A percentile compares a stretch with the other conserved stretches of the same genome.
Conservation (phyloP, 2,888 invertebrate genomes). For the Folsomia candida region DNA sequence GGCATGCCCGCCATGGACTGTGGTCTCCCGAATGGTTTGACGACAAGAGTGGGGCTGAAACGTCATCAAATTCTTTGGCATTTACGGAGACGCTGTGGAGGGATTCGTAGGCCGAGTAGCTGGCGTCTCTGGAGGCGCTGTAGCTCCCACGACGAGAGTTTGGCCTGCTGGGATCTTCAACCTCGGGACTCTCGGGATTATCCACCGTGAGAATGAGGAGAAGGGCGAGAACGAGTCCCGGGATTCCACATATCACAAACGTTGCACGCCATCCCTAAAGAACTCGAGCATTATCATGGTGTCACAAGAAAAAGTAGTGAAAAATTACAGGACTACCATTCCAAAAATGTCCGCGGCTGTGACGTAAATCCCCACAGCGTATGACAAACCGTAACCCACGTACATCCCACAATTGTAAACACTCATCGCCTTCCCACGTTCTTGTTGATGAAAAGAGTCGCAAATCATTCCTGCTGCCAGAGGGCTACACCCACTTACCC, state of each 20-base stretch:
- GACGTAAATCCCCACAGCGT: slow-evolving; percentile 84
- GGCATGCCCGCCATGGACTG: slow-evolving; percentile 66
- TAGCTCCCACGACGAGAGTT: too few relatives aligned
- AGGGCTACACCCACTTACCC: slow-evolving; percentile 84
- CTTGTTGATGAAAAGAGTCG: slow-evolving; percentile 61
- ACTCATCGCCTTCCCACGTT: slow-evolving; percentile 83
- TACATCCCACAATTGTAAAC: slow-evolving; percentile 96
- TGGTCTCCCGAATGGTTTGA: slow-evolving; percentile 52
- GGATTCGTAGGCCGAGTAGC: slow-evolving; percentile 33
- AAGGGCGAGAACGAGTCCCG: slow-evolving; percentile 69
- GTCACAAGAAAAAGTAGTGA: not conserved
- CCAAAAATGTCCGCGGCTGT: slow-evolving; percentile 71
- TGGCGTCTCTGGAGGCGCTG: slow-evolving; percentile 21
- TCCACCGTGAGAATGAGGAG: slow-evolving; percentile 72
- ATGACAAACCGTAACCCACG: slow-evolving; percentile 84
- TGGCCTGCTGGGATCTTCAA: slow-evolving; percentile 24
- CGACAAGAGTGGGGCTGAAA: slow-evolving; percentile 52
- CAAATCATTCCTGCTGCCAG: slow-evolving; percentile 79
- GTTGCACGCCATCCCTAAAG: slow-evolving; percentile 77
- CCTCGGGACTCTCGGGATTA: slow-evolving; percentile 69
- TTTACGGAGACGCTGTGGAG: slow-evolving; percentile 24
- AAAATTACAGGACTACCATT: slow-evolving; percentile 58
- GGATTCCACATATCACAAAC: slow-evolving; percentile 74
- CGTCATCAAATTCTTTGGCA: slow-evolving; percentile 28
- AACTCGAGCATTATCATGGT: slow-evolving; percentile 3